A percentile compares a stretch with the other conserved stretches of the same genome.
Conservation (phyloP, 2,113 vertebrate genomes). For the Oreochromis niloticus region DNA sequence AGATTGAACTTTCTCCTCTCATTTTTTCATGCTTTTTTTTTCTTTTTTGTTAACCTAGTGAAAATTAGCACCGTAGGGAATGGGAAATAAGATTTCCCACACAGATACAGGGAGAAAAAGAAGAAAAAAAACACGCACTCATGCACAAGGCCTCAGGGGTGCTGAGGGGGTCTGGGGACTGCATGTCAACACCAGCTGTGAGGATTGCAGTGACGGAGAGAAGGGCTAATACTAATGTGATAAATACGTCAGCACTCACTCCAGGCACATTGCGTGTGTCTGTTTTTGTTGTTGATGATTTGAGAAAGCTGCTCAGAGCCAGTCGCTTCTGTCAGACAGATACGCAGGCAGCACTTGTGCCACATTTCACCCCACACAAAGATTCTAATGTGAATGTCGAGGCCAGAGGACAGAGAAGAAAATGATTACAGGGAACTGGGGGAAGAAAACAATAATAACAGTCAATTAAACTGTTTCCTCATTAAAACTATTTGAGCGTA, state of each 20-base stretch:
- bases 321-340: background rate
- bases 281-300: conserved; percentile 23
- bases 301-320: conserved; percentile 9
- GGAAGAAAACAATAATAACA: background rate
- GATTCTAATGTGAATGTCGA: background rate
- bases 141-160: conserved; percentile 40
- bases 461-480: background rate
- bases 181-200: conserved; percentile 65
- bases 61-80: conserved; percentile 7
- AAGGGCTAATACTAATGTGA: conserved; percentile 76
- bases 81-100: conserved; percentile 24
- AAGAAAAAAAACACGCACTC: background rate
- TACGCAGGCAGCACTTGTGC: background rate
- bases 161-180: conserved; percentile 43
- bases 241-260: conserved; percentile 72
- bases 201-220: conserved; percentile 64
- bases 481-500: background rate
- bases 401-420: background rate
- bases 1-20: background rate
- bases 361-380: background rate
- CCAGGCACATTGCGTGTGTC: conserved; percentile 37
- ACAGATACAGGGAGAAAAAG: background rate
- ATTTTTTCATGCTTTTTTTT: background rate
- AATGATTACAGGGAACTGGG: background rate
- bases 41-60: background rate